phyloP scores from a whole-genome alignment of 2,113 vertebrate species.

The Chaetops frenatus region DNA sequence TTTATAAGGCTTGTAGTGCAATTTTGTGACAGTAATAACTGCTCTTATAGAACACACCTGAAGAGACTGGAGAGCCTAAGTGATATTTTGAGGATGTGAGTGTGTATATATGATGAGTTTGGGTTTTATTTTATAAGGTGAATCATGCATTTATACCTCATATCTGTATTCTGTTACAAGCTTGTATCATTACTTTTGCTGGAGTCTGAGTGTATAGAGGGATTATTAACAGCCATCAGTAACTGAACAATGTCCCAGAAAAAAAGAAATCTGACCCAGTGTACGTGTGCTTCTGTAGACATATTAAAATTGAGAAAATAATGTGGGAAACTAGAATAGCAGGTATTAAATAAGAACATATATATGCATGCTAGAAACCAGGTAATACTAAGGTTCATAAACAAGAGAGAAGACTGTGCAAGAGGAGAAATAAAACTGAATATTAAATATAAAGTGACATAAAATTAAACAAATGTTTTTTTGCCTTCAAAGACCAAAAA shows the following conservation, averaged over 20 bases:
- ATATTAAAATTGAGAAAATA: not conserved
- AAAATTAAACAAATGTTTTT: not conserved
- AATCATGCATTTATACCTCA: not conserved
- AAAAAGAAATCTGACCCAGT: not conserved
- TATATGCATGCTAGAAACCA: not conserved
- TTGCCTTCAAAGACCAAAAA: not conserved
- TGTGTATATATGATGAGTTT: not conserved
- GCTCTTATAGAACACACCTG: not conserved
- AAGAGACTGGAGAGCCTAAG: not conserved
- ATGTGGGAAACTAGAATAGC: not conserved
- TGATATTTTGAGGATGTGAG: not conserved
- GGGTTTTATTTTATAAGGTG: not conserved
- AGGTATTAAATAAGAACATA: not conserved
- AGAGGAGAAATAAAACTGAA: not conserved
- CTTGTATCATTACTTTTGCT: not conserved
- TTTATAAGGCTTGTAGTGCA: not conserved
- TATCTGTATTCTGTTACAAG: not conserved
- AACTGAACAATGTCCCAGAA: not conserved
- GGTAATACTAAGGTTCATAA: not conserved
- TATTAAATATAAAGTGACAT: not conserved
- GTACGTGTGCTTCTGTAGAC: not conserved
- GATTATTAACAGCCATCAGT: not conserved
- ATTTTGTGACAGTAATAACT: not conserved
- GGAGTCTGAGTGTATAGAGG: not conserved
- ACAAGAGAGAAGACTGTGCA: not conserved